A percentile compares a stretch with the other conserved stretches of the same genome.
These are phyloP conservation scores for Antheraea yamamai DNA, from an alignment of 2,888 invertebrate genomes.

Conservation along the genomic window DNA sequence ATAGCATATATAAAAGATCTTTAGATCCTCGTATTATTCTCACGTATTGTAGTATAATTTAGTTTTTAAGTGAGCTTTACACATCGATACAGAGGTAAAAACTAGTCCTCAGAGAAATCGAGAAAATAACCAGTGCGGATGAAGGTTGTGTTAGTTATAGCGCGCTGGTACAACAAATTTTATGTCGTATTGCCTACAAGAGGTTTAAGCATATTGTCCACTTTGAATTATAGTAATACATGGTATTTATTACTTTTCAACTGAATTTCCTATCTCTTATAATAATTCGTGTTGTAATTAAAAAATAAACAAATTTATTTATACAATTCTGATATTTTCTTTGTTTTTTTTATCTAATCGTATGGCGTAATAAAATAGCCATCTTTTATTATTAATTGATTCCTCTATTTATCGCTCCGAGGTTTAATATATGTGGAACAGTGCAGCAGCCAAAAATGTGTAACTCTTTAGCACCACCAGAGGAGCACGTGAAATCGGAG, in stretches of 20 bases:
- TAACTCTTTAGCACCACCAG: no score
- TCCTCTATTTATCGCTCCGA: no score
- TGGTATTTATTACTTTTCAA: not conserved
- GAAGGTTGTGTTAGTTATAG: conserved; percentile 33
- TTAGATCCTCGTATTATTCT: conserved; percentile 45
- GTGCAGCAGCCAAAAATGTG: no score
- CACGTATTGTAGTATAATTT: conserved; percentile 43
- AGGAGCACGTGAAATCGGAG: no score
- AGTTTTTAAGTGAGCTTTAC: conserved; percentile 42
- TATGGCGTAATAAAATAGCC: no score
- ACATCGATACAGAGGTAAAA: conserved; percentile 41
- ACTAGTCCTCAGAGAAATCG: conserved; percentile 29
- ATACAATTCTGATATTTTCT: no score
- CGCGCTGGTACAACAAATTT: conserved; percentile 32
- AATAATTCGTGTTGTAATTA: no score
- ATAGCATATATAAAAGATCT: conserved; percentile 15
- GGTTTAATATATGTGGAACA: no score
- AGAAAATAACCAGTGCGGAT: conserved; percentile 34
- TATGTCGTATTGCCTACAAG: conserved; percentile 1
- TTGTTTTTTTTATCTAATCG: no score
- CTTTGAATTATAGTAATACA: no score
- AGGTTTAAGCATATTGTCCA: not conserved
- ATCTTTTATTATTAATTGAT: no score
- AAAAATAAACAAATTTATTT: no score
- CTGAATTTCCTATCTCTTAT: not conserved